Evolutionary conservation across 2,888 invertebrate genomes (phyloP), one percentile per base, ranked within the genome.

Genomic region (Temnothorax unifasciatus): DNA sequence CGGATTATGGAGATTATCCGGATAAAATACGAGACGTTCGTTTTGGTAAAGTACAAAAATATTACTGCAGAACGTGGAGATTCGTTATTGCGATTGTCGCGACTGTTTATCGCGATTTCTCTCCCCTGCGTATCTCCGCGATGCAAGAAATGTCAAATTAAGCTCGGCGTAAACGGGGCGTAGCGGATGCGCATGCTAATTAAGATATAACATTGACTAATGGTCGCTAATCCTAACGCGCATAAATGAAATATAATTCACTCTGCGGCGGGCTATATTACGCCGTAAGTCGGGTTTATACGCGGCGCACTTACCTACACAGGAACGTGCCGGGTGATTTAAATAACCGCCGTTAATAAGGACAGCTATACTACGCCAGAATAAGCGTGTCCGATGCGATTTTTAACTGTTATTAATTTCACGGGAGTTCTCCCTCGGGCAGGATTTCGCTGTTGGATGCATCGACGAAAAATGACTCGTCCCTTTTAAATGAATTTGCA

Each of bases 181-280:
- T 63, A 59, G 69, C 82, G 47, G 29, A 52, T 44, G 68, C 68
- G 64, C 34, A 47, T 50, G 75, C 81, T 90, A 90, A 90, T 90
- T 90, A 90, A 90, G 79, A 87, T 79, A 61, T 85, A 89, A 83
- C 85, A 86, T 86, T 83, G 87, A 86, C 66, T 85, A 85, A 88
- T 81, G 79, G 82, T 54, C 79, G 81, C 86, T 89, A 90, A 90
- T 90, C 73, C 83, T 88, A 79, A 63, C 81, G 66, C n/a, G 47
- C 68, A 83, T 75, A 84, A 87, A 85, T 85, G 85, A 89, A 85
- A 84, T 86, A 86, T 87, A 87, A 85, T 83, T 89, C 84, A 85
- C 29, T 13, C 52, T n/a, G 66, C 13, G 73, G 75, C 41, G 77
- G 47, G 59, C 84, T 79, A 85, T 79, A 85, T 61, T 85, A 84